Base-by-base conservation (phyloP, 1,140 invertebrate species). In the Planococcus citri region DNA sequence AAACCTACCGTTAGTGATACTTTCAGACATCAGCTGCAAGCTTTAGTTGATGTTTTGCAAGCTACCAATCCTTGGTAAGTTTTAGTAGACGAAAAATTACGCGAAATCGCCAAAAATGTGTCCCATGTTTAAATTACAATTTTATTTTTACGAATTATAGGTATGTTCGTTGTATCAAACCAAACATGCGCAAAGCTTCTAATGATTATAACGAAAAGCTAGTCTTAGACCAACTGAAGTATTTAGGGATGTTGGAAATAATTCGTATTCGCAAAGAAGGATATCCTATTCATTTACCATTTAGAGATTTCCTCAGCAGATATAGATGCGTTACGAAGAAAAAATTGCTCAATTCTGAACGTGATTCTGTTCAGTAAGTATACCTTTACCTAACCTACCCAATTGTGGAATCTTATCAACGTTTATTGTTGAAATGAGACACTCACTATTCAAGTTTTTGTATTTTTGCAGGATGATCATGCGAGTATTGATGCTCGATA, bases 91-190 rank as follows among this genome's bases (percentile, higher is more conserved):
- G n/a, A n/a, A n/a, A n/a, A n/a, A n/a, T n/a, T n/a, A n/a, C n/a
- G n/a, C n/a, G n/a, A n/a, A n/a, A 41, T 10, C 10, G 10, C n/a
- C 38, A 21, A 68, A 24, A 68, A 37, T 27, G 20, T 68, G 25
- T 41, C 20, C 3, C n/a, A 8, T 68, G 2, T 68, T 20, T 22
- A 24, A 27, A 25, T n/a, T n/a, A n/a, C n/a, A n/a, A 60, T 9
- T 60, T 17, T 60, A 20, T 22, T 4, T 60, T 60, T 22, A n/a
- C n/a, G n/a, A 6, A 17, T 60, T 22, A 8, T 60, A 90, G 88
- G 88, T 92, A 97, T 81, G 93, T 95, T 0, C 83, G 94, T 8
- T 97, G 95, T 76, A 95, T 97, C 72, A 97, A 97, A 77, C 94
- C 95, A 0, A 97, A 97, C 76, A 85, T 88, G 76, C 82, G 88